Percentiles rank a stretch among this genome's conserved stretches.
Evolutionary conservation across 2,888 invertebrate species (phyloP).

Genomic region (Lochmaea crataegi): DNA sequence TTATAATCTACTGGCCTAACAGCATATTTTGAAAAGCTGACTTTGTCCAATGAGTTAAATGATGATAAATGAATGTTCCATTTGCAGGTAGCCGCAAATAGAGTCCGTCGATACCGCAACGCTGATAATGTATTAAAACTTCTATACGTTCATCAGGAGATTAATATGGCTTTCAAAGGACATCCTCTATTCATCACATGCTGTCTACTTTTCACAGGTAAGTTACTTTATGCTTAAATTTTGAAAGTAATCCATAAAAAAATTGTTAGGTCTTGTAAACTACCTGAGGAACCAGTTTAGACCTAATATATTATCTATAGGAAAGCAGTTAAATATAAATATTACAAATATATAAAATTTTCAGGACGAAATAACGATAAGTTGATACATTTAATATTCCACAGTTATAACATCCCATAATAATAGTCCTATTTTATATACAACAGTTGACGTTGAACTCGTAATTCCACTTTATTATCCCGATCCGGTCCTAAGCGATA

Average conservation of each 20-base stretch:
- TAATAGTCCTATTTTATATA: too few relatives aligned
- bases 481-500: too few relatives aligned
- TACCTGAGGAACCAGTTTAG: too few relatives aligned
- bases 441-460: too few relatives aligned
- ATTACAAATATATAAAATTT: too few relatives aligned
- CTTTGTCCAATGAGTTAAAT: slow-evolving; percentile 13
- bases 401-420: too few relatives aligned
- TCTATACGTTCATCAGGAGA: slow-evolving; percentile 32
- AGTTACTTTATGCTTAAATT: slow-evolving; percentile 29
- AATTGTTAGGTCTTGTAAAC: not conserved
- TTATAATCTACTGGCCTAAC: slow-evolving; percentile 6
- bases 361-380: too few relatives aligned
- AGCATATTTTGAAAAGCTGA: not conserved
- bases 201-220: slow-evolving; percentile 48
- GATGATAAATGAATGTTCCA: slow-evolving; percentile 35
- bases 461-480: too few relatives aligned
- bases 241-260: not conserved
- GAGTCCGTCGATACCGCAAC: slow-evolving; percentile 15
- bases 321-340: too few relatives aligned
- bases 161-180: slow-evolving; percentile 46
- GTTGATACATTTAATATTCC: too few relatives aligned
- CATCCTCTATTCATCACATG: slow-evolving; percentile 41
- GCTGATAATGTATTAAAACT: slow-evolving; percentile 45
- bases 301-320: too few relatives aligned
- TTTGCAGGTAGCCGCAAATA: slow-evolving; percentile 38